Percentiles rank a stretch among this genome's conserved stretches.
These are phyloP conservation scores for Meleagris gallopavo DNA, from an alignment of 2,113 vertebrate genomes.

Conservation along the genomic window DNA sequence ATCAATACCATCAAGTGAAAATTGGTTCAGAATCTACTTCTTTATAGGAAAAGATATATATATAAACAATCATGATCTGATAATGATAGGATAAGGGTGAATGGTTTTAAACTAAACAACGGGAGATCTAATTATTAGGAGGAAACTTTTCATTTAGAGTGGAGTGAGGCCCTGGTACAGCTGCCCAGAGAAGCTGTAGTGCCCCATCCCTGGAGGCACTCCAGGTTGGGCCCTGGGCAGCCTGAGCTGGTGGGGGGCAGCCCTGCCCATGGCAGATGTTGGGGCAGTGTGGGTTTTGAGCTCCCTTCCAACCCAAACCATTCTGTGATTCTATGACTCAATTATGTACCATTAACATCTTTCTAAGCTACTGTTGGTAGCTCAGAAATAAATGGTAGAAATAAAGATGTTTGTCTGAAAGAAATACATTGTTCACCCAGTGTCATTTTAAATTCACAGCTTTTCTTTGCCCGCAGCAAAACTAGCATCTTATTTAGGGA, in stretches of 20 bases:
- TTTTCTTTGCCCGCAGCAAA: background rate
- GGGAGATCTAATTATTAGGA: too few species aligned
- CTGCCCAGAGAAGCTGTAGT: too few species aligned
- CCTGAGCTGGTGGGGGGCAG: background rate
- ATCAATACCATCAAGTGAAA: background rate
- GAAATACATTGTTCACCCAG: background rate
- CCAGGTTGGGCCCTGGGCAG: background rate
- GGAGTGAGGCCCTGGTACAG: too few species aligned
- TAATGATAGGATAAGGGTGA: too few species aligned
- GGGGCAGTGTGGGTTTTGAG: too few species aligned
- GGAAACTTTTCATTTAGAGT: too few species aligned
- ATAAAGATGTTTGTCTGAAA: background rate
- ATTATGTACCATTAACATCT: background rate
- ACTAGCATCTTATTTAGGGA: background rate
- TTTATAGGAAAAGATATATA: too few species aligned
- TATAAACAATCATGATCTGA: too few species aligned
- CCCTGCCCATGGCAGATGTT: background rate
- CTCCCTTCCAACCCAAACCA: too few species aligned
- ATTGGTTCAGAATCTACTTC: background rate
- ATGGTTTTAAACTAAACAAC: too few species aligned
- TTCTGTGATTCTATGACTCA: too few species aligned
- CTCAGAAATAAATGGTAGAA: fast-evolving
- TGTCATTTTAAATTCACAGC: background rate
- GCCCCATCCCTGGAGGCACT: too few species aligned
- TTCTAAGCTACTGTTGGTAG: background rate